Percentiles rank a stretch among this genome's conserved stretches.
Conservation (phyloP, 2,113 vertebrate genomes). For the Argyrosomus japonicus region DNA sequence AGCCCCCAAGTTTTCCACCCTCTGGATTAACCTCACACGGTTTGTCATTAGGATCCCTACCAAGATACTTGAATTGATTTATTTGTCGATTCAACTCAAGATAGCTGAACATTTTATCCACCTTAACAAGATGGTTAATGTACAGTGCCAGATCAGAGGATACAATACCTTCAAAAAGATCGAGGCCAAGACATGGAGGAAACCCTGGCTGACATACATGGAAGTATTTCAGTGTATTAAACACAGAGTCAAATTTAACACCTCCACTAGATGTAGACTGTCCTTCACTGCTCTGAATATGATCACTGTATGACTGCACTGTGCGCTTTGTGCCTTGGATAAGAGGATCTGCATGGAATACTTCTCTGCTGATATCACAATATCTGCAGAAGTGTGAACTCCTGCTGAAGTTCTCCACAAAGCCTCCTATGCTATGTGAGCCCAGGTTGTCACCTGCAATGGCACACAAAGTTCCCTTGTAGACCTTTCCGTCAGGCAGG, state of each 20-base stretch:
- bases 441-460: not conserved
- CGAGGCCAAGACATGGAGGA: conserved; percentile 6
- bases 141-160: conserved; percentile 6
- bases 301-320: not conserved
- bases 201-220: conserved; percentile 11
- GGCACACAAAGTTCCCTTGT: not conserved
- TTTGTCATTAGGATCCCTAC: conserved; percentile 13
- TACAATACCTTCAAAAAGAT: conserved; percentile 7
- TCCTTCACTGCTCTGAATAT: not conserved
- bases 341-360: not conserved
- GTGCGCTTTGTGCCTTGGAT: not conserved
- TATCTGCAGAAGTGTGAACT: conserved; percentile 6
- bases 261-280: not conserved
- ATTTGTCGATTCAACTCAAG: not conserved
- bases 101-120: not conserved
- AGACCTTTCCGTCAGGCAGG: not conserved
- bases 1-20: not conserved
- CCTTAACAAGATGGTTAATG: not conserved
- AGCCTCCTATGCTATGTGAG: conserved; percentile 4
- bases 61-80: conserved; percentile 15
- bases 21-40: not conserved
- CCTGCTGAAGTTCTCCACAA: conserved; percentile 1
- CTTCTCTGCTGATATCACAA: conserved; percentile 4
- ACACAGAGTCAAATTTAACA: conserved; percentile 1
- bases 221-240: not conserved